Conservation (phyloP, 2,888 invertebrate genomes). For the Troilus luridus region DNA sequence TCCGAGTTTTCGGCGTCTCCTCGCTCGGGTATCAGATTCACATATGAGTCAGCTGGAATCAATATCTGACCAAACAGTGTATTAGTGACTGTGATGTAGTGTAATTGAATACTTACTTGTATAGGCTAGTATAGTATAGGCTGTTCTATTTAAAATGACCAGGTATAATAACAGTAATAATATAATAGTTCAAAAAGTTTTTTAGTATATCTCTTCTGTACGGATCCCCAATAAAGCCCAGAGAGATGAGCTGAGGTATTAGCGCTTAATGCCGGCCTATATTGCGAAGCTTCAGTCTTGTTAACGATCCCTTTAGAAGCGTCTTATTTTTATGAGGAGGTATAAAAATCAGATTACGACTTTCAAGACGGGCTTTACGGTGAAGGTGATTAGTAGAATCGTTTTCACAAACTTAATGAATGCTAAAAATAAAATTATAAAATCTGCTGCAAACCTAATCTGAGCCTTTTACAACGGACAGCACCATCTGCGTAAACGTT, state of each 20-base stretch:
- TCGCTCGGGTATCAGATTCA: no score
- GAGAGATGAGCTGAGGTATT: background rate
- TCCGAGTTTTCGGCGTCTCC: background rate
- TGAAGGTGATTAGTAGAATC: background rate
- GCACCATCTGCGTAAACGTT: background rate
- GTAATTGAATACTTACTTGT: no score
- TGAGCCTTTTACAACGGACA: background rate
- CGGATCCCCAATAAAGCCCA: background rate
- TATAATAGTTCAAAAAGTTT: no score
- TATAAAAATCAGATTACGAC: constrained; percentile 37
- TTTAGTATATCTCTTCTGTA: no score
- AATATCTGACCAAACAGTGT: no score
- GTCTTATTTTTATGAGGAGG: constrained; percentile 25
- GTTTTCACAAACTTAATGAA: background rate
- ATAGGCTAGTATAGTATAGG: no score
- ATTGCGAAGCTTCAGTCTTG: background rate
- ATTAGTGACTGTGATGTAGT: no score
- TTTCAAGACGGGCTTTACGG: background rate
- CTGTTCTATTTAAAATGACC: no score
- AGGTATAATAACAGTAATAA: no score
- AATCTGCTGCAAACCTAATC: background rate
- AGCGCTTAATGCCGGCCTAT: constrained; percentile 37
- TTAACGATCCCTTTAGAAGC: constrained; percentile 23
- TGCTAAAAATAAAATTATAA: background rate
- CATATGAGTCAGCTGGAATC: no score